A percentile compares a stretch with the other conserved stretches of the same genome.
Conservation (phyloP, 2,797 vertebrate species). For the Microtus californicus region DNA sequence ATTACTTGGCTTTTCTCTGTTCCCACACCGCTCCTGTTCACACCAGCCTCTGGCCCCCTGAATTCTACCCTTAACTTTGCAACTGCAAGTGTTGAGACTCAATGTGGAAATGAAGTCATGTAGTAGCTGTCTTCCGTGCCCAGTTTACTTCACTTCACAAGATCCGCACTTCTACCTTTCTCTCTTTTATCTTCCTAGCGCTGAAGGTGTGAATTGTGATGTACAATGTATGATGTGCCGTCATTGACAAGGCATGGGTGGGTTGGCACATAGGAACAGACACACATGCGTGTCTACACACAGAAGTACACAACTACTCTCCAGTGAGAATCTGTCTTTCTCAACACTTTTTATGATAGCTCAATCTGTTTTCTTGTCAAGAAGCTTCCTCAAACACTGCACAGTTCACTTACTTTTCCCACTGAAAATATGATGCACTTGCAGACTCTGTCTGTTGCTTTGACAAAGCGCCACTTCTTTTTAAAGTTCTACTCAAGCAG, state of each 20-base stretch:
- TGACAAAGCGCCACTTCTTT: neutral
- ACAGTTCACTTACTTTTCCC: neutral
- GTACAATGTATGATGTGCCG: neutral
- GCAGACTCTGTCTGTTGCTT: neutral
- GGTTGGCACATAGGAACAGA: neutral
- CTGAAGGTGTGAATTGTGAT: constrained; percentile 31
- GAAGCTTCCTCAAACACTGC: neutral
- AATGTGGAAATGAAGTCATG: neutral
- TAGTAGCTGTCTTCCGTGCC: neutral
- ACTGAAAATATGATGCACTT: constrained; percentile 12
- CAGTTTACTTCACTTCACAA: neutral
- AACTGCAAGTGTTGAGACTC: neutral
- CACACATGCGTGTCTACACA: neutral
- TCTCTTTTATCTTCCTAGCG: constrained; percentile 7
- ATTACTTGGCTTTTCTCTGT: neutral
- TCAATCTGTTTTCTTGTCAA: neutral
- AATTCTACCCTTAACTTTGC: neutral
- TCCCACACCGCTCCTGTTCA: neutral
- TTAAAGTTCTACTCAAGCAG: neutral
- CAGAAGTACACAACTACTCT: neutral
- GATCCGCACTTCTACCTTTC: neutral
- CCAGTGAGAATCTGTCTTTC: neutral
- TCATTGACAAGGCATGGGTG: neutral
- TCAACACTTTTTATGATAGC: neutral
- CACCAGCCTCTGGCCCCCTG: neutral